Base-by-base conservation (phyloP, 1,140 invertebrate species). In the Macrocentrus cingulum region DNA sequence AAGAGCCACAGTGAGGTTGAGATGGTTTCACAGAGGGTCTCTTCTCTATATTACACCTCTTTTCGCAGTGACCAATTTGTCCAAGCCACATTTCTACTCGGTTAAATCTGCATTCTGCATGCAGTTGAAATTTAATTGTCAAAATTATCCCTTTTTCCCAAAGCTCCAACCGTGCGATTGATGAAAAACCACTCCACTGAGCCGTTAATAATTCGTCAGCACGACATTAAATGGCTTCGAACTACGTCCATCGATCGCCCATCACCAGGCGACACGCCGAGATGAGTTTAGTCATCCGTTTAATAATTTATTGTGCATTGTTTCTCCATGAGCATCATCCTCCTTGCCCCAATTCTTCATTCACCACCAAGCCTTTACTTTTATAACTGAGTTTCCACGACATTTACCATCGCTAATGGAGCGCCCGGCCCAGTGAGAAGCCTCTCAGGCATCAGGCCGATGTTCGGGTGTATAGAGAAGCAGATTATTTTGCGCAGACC, bases 331-430 rank as follows among this genome's bases (percentile, higher is more conserved):
- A n/a, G n/a, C n/a, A n/a, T n/a, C n/a, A n/a, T n/a, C n/a, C n/a
- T n/a, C n/a, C n/a, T n/a, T n/a, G n/a, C n/a, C n/a, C n/a, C n/a
- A n/a, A n/a, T n/a, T n/a, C n/a, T n/a, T n/a, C n/a, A n/a, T n/a
- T n/a, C n/a, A 41, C n/a, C 22, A 39, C 1, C 18, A 25, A 44
- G 49, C 44, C 60, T 59, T 59, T 59, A 65, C 58, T 67, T 66
- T 67, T 63, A 62, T 62, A 65, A 64, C 63, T 59, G 54, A 61
- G 65, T 63, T 67, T 67, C 65, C 59, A 58, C 59, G 57, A 65
- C 65, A 67, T 67, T 67, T 65, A 62, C 56, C 56, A 48, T 44
- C 55, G 59, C 63, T 67, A 67, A 67, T 67, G 65, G 64, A 67
- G 20, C 18, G 25, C 9, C 48, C 36, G 39, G 25, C 9, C 48